Evolutionary conservation across 1,140 invertebrate genomes (phyloP).

Genomic region (Centruroides sculpturatus): DNA sequence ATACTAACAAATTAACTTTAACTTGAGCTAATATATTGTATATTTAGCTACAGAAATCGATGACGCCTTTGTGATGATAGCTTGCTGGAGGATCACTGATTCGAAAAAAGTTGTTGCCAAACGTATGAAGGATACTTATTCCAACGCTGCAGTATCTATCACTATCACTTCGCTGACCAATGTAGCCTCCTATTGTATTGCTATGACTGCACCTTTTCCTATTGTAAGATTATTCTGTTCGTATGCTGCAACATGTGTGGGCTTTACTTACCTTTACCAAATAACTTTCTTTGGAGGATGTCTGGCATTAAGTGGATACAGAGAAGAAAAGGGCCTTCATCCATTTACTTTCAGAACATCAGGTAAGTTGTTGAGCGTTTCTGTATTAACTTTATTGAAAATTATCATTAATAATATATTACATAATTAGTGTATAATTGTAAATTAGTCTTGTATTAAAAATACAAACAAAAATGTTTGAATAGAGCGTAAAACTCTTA

Average conservation of each 20-base stretch:
- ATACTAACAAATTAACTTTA: too few species aligned
- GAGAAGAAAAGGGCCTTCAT: conserved; percentile 67
- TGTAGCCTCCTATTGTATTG: conserved; percentile 89
- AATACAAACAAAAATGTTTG: too few species aligned
- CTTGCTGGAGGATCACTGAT: conserved; percentile 73
- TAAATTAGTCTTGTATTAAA: too few species aligned
- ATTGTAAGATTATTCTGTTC: conserved; percentile 91
- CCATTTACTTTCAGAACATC: conserved; percentile 26
- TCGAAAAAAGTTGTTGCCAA: conserved; percentile 61
- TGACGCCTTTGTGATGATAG: conserved; percentile 91
- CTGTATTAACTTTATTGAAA: too few species aligned
- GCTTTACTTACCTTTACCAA: conserved; percentile 87
- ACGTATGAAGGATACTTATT: conserved; percentile 70
- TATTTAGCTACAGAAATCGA: conserved; percentile 80
- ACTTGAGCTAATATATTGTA: too few species aligned
- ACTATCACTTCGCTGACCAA: conserved; percentile 95
- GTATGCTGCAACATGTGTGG: conserved; percentile 80
- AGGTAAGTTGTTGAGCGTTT: too few species aligned
- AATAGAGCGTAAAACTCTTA: too few species aligned
- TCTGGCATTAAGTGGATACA: conserved; percentile 73
- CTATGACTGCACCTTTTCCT: conserved; percentile 83
- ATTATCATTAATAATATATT: too few species aligned
- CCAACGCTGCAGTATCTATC: conserved; percentile 91
- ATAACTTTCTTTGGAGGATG: conserved; percentile 84
- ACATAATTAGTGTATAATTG: too few species aligned